phyloP scores from a whole-genome alignment of 1,140 invertebrate genomes.

The Chelonus insularis region DNA sequence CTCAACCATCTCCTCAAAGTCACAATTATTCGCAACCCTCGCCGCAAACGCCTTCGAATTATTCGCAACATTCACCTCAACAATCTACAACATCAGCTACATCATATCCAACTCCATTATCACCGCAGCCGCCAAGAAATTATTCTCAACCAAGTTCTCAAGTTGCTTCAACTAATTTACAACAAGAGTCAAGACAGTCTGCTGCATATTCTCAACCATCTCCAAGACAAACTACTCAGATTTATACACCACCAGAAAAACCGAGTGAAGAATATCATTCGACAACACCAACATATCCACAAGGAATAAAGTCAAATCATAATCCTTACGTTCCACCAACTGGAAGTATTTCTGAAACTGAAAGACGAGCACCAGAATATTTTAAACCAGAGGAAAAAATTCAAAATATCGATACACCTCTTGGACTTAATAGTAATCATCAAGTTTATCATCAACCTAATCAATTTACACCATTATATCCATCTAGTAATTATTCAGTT shows the following conservation, averaged over 20 bases:
- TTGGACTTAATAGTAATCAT: slow-evolving; percentile 44
- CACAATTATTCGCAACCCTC: slow-evolving; percentile 42
- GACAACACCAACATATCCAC: slow-evolving; percentile 33
- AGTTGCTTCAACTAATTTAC: not conserved
- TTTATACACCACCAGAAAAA: slow-evolving; percentile 32
- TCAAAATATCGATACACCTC: slow-evolving; percentile 32
- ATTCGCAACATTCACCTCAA: slow-evolving; percentile 42
- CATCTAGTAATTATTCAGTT: slow-evolving; percentile 46
- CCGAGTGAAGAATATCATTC: slow-evolving; percentile 36
- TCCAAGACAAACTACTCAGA: slow-evolving; percentile 22
- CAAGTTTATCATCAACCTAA: slow-evolving; percentile 46
- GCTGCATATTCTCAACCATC: slow-evolving; percentile 36
- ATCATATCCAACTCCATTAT: slow-evolving; percentile 37
- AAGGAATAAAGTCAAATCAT: slow-evolving; percentile 48
- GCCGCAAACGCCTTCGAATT: slow-evolving; percentile 39
- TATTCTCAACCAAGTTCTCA: slow-evolving; percentile 31
- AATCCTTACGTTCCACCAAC: slow-evolving; percentile 34
- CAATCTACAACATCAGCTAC: slow-evolving; percentile 34
- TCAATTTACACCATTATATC: slow-evolving; percentile 43
- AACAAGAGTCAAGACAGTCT: not conserved
- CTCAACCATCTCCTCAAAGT: slow-evolving; percentile 43
- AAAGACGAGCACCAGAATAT: slow-evolving; percentile 40
- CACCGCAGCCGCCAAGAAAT: slow-evolving; percentile 27
- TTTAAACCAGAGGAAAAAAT: slow-evolving; percentile 50
- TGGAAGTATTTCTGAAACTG: slow-evolving; percentile 35